These are phyloP conservation scores for Mesoligia furuncula DNA, from an alignment of 2,888 invertebrate species.

Conservation along the genomic window DNA sequence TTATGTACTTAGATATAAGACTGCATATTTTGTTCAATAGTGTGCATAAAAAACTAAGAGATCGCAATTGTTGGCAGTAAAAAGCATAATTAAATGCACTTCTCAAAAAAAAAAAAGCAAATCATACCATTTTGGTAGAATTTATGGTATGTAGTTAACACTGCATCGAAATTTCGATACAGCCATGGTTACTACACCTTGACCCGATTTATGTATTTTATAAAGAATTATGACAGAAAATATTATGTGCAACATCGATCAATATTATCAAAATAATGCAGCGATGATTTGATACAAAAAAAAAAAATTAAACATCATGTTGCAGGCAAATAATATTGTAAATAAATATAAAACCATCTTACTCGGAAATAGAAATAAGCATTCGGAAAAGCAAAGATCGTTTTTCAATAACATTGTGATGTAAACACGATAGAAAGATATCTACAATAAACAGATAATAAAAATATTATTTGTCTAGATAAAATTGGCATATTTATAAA, in stretches of 20 bases:
- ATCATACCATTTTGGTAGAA: slow-evolving; percentile 53
- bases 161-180: background rate
- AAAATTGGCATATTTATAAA: background rate
- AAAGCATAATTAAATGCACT: background rate
- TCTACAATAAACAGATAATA: background rate
- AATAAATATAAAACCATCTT: background rate
- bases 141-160: background rate
- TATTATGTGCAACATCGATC: slow-evolving; percentile 6
- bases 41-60: slow-evolving; percentile 13
- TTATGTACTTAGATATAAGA: background rate
- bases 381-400: background rate
- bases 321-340: background rate
- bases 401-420: background rate
- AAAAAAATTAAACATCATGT: slow-evolving; percentile 11
- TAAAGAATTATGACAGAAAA: slow-evolving; percentile 3
- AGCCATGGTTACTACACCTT: slow-evolving; percentile 23
- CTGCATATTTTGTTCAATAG: background rate
- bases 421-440: background rate
- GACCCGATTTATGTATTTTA: slow-evolving; percentile 43
- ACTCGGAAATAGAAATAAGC: background rate
- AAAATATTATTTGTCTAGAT: background rate
- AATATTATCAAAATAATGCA: slow-evolving; percentile 3
- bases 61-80: slow-evolving; percentile 18
- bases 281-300: slow-evolving; percentile 4
- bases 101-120: background rate